Percentiles rank a stretch among this genome's conserved stretches.
Conservation (phyloP, 2,888 invertebrate genomes). For the Drosophila quasianomalipes region DNA sequence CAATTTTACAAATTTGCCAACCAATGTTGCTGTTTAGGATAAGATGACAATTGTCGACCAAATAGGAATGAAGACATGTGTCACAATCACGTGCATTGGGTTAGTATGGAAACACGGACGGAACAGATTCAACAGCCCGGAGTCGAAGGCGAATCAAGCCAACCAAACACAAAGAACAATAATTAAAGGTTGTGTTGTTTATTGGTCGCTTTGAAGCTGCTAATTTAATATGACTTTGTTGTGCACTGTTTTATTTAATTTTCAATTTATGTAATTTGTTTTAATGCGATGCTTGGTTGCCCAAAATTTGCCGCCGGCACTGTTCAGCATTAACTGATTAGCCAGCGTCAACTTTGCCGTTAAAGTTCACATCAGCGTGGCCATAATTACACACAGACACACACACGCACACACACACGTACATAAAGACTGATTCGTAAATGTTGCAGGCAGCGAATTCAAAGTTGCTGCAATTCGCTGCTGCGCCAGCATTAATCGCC, state of each 20-base stretch:
- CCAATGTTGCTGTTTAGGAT: not conserved
- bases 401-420: not conserved
- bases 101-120: not conserved
- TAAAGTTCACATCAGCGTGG: not conserved
- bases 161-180: not conserved
- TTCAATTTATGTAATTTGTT: conserved; percentile 3
- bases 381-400: not conserved
- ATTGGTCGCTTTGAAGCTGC: not conserved
- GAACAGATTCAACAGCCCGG: too few species aligned
- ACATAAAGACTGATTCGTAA: not conserved
- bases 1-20: not conserved
- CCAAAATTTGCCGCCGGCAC: not conserved
- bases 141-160: not conserved
- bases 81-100: not conserved
- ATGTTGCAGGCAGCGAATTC: conserved; percentile 3
- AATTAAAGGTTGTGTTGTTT: not conserved
- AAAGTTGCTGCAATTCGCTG: conserved; percentile 1
- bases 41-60: not conserved
- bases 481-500: conserved; percentile 7
- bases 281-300: conserved; percentile 5
- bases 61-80: not conserved
- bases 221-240: conserved; percentile 1
- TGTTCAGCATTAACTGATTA: not conserved
- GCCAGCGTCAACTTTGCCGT: not conserved
- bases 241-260: conserved; percentile 1